Evolutionary conservation across 2,797 vertebrate species (phyloP).

Genomic region (Mormyrops boulengeri): DNA sequence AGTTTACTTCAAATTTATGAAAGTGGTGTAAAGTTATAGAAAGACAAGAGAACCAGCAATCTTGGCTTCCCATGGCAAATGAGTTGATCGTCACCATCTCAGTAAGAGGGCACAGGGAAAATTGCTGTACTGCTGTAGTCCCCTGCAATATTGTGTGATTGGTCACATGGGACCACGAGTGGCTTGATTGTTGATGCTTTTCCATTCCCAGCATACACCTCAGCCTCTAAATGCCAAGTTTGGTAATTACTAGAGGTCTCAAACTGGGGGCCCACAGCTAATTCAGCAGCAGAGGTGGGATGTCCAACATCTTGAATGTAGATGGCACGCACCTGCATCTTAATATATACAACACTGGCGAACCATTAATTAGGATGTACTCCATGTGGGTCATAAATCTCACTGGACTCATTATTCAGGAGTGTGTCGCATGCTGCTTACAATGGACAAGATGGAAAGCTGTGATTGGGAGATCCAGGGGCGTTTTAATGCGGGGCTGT

Average conservation of each 20-base stretch:
- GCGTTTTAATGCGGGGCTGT: background rate
- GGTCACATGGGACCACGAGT: background rate
- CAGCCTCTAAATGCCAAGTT: slow-evolving; percentile 4
- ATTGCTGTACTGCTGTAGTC: background rate
- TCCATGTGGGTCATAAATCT: background rate
- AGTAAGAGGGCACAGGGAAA: background rate
- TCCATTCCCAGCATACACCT: background rate
- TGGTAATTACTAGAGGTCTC: slow-evolving; percentile 12
- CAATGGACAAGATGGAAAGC: background rate
- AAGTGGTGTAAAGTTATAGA: background rate
- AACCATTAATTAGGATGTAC: background rate
- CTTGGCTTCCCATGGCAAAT: background rate
- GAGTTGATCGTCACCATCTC: background rate
- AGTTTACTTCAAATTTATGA: background rate
- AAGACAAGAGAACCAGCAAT: background rate
- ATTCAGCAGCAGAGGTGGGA: background rate
- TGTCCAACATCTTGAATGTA: background rate
- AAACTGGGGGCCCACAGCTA: background rate
- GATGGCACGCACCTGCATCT: background rate
- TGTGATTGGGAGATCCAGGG: background rate
- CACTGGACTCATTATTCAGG: background rate
- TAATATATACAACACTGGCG: background rate
- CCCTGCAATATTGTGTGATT: background rate
- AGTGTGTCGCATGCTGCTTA: background rate
- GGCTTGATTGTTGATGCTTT: background rate